Evolutionary conservation across 2,113 vertebrate genomes (phyloP).

Genomic region (Siniperca chuatsi): DNA sequence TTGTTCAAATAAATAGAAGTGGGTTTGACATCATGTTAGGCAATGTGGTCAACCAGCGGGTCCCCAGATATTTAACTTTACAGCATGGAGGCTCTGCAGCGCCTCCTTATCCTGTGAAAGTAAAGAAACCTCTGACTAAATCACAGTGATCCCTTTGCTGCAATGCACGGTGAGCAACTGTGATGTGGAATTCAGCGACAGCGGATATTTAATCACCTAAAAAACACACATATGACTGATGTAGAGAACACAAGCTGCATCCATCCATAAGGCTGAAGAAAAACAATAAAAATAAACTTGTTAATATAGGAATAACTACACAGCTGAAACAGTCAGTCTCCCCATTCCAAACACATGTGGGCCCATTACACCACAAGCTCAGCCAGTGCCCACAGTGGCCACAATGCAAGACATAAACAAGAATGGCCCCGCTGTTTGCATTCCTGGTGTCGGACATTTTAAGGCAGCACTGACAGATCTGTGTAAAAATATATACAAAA

Average conservation of each 20-base stretch:
- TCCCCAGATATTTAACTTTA: conserved; percentile 51
- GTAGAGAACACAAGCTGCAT: not conserved
- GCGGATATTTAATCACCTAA: conserved; percentile 2
- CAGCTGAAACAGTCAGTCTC: conserved; percentile 19
- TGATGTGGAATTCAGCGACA: conserved; percentile 12
- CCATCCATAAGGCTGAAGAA: not conserved
- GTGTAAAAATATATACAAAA: conserved; percentile 74
- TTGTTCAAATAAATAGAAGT: conserved; percentile 44
- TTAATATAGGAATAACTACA: conserved; percentile 44
- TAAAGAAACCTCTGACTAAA: conserved; percentile 23
- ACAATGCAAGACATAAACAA: conserved; percentile 81
- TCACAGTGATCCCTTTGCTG: conserved; percentile 12
- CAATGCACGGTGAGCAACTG: not conserved
- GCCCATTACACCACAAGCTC: conserved; percentile 53
- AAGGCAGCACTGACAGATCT: conserved; percentile 74
- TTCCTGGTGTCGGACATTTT: conserved; percentile 78
- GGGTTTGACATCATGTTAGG: conserved; percentile 48
- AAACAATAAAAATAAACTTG: conserved; percentile 6
- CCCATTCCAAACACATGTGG: conserved; percentile 59
- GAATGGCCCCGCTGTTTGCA: conserved; percentile 74
- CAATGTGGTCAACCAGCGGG: conserved; percentile 31
- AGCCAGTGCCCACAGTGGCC: conserved; percentile 73
- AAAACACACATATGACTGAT: not conserved
- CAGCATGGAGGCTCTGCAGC: conserved; percentile 38
- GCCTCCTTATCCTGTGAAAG: conserved; percentile 18